phyloP scores from a whole-genome alignment of 2,888 invertebrate genomes.

The Watsonalla binaria region DNA sequence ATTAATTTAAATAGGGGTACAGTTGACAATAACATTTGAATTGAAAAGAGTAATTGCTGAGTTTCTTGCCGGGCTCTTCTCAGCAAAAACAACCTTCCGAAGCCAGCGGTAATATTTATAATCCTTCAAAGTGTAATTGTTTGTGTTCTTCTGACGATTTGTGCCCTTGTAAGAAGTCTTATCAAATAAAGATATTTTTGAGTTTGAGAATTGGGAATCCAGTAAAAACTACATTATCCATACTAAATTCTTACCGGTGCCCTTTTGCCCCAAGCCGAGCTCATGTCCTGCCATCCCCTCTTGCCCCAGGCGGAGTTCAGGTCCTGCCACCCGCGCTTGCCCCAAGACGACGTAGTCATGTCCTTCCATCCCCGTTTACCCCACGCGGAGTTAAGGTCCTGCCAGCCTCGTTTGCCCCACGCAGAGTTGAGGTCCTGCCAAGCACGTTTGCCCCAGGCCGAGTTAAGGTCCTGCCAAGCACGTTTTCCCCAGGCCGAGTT shows the following conservation, averaged over 20 bases:
- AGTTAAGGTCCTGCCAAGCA: conserved; percentile 77
- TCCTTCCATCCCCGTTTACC: conserved; percentile 81
- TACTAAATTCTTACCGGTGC: conserved; percentile 64
- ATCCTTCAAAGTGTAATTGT: too few relatives aligned
- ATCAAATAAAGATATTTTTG: too few relatives aligned
- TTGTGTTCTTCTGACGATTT: too few relatives aligned
- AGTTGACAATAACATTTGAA: too few relatives aligned
- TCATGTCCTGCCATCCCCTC: conserved; percentile 77
- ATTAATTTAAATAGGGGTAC: too few relatives aligned
- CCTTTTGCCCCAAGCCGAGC: conserved; percentile 74
- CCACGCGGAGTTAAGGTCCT: conserved; percentile 76
- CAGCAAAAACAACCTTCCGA: too few relatives aligned
- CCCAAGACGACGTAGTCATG: conserved; percentile 71
- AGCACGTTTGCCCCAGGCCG: conserved; percentile 79
- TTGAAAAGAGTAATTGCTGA: too few relatives aligned
- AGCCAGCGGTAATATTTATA: too few relatives aligned
- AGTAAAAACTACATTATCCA: too few relatives aligned
- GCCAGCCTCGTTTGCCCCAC: conserved; percentile 81
- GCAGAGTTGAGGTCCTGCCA: conserved; percentile 76
- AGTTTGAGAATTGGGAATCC: too few relatives aligned
- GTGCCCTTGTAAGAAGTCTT: too few relatives aligned
- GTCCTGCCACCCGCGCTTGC: conserved; percentile 79
- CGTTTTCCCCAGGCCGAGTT: conserved; percentile 79
- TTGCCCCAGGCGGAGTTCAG: conserved; percentile 71
- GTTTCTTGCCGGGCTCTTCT: too few relatives aligned